Evolutionary conservation across 2,113 vertebrate species (phyloP).

Genomic region (Podocnemis expansa): DNA sequence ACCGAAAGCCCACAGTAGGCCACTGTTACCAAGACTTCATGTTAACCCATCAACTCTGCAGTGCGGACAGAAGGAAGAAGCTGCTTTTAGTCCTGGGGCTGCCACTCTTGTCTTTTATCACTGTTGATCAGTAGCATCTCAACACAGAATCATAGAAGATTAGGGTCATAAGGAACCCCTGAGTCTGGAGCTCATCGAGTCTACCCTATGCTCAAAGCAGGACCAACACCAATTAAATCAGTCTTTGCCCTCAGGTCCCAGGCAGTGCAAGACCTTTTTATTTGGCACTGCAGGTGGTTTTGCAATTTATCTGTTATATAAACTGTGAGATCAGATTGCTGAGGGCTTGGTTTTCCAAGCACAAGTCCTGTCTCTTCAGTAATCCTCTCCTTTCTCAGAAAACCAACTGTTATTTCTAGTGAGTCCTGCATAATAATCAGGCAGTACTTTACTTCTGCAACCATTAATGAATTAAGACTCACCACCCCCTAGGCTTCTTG

Average conservation of each 20-base stretch:
- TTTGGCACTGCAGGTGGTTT: neutral
- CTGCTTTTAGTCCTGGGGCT: neutral
- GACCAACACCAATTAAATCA: too few species aligned
- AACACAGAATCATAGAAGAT: fast-evolving
- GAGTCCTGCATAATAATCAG: neutral
- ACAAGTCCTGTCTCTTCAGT: neutral
- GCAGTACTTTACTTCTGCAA: neutral
- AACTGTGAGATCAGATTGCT: neutral
- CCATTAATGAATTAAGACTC: neutral
- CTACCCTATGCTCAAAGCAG: too few species aligned
- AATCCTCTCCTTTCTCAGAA: neutral
- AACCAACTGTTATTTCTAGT: neutral
- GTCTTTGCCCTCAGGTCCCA: neutral
- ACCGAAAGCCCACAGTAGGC: too few species aligned
- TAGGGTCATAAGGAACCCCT: too few species aligned
- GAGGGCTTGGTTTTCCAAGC: neutral
- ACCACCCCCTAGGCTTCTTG: neutral
- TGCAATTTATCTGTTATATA: neutral
- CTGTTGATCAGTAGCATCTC: neutral
- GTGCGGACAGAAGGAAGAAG: too few species aligned
- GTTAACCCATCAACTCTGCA: neutral
- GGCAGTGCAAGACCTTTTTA: neutral
- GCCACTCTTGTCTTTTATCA: neutral
- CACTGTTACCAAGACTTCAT: neutral
- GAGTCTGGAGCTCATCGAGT: too few species aligned